Conservation (phyloP, 2,113 vertebrate species). For the Platysteira castanea region DNA sequence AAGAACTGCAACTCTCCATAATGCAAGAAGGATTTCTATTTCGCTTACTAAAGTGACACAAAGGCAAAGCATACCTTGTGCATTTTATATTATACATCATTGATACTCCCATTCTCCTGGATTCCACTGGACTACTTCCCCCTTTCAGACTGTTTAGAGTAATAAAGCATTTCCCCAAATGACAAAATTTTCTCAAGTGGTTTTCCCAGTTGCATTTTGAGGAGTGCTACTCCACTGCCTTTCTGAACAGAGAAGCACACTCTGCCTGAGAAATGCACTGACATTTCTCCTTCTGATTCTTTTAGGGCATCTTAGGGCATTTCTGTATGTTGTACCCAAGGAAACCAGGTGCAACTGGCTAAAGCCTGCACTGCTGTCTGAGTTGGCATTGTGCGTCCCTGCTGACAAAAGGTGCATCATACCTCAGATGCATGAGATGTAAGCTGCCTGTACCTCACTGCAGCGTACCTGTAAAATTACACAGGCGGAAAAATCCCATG, state of each 20-base stretch:
- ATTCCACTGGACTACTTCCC: background rate
- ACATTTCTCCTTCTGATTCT: background rate
- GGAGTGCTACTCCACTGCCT: background rate
- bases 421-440: background rate
- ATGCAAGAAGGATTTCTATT: background rate
- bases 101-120: background rate
- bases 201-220: background rate
- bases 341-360: background rate
- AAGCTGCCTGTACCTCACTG: background rate
- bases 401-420: background rate
- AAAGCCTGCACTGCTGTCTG: background rate
- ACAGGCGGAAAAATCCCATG: background rate
- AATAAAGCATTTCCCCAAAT: background rate
- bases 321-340: background rate
- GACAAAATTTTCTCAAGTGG: background rate
- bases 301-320: background rate
- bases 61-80: background rate
- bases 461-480: background rate
- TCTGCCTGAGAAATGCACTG: background rate
- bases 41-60: background rate
- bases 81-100: background rate
- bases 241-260: background rate
- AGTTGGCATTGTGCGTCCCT: background rate
- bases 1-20: background rate
- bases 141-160: background rate